Base-by-base conservation (phyloP, 2,888 invertebrate genomes). In the Cacoxenus indagator region DNA sequence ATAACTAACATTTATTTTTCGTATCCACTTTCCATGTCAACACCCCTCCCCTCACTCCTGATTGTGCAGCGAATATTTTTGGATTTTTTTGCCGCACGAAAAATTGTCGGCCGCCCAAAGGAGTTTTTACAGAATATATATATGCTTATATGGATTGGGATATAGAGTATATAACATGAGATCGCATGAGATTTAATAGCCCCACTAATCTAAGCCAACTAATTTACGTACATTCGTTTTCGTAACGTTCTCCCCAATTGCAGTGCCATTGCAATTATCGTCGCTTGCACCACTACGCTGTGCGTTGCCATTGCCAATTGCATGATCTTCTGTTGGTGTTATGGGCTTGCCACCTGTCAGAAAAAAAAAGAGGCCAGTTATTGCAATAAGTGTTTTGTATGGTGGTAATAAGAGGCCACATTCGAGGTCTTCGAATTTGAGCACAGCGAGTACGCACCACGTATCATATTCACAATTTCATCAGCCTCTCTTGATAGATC, bases 391-490 rank as follows among this genome's bases (percentile, higher is more conserved):
- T n/a, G n/a, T n/a, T n/a, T n/a, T n/a, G n/a, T n/a, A n/a, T n/a
- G n/a, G 26, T 29, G 9, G 5, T 31, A 22, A 11, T 4, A n/a
- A 26, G 37, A 26, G 2, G 17, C 27, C 4, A 59, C 9, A 48
- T 6, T 11, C 22, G 26, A 22, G 17, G 8, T n/a, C 1, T 46
- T n/a, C 48, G 1, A 29, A 31, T n/a, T 1, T 17, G 26, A 0
- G 5, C 17, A 59, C 3, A 26, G n/a, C 24, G 17, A 3, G 14
- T 43, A 69, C 76, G 76, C 76, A 88, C 88, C 96, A 90, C 96
- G 96, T 88, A 97, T 96, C 89, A 96, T 91, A 86, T 96, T 96
- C 73, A 98, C 96, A 82, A 98, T 97, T 90, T 97, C 96, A 88
- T 98, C 98, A 27, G 98, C 97, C 89, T 98, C 87, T 81, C 87